A percentile compares a stretch with the other conserved stretches of the same genome.
Conservation (phyloP, 2,888 invertebrate species). For the Melieria picta region DNA sequence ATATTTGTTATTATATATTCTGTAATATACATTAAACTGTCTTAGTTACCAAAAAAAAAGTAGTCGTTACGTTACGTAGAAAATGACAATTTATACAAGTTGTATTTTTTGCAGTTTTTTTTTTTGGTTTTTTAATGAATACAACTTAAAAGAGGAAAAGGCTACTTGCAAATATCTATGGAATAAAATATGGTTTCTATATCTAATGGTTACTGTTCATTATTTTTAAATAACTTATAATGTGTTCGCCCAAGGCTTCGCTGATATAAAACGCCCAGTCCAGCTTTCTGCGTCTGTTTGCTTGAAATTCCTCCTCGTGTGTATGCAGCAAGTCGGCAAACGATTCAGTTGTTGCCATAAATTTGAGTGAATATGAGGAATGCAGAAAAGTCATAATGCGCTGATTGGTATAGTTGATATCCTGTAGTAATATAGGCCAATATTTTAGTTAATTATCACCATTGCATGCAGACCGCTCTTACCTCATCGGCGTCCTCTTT, state of each 20-base stretch:
- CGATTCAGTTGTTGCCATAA: constrained; percentile 41
- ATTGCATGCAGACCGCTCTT: constrained; percentile 34
- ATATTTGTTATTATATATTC: too few species aligned
- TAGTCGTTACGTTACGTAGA: too few species aligned
- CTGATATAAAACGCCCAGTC: constrained; percentile 59
- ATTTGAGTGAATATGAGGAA: constrained; percentile 47
- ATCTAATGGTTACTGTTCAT: constrained; percentile 45
- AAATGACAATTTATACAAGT: too few species aligned
- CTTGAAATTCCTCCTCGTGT: constrained; percentile 39
- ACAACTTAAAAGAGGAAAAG: too few species aligned
- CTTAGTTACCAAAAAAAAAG: too few species aligned
- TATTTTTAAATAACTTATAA: constrained; percentile 60
- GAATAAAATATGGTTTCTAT: neutral
- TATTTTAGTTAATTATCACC: constrained; percentile 14
- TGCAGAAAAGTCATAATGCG: constrained; percentile 61
- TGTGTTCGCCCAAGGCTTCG: constrained; percentile 59
- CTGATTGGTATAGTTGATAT: constrained; percentile 57
- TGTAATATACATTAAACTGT: too few species aligned
- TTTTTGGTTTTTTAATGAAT: too few species aligned
- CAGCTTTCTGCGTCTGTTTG: constrained; percentile 14
- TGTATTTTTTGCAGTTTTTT: too few species aligned
- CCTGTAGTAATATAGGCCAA: constrained; percentile 42
- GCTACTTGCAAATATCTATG: too few species aligned
- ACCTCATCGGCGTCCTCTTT: constrained; percentile 56
- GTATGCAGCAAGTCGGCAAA: constrained; percentile 54